Percentiles rank a stretch among this genome's conserved stretches.
Evolutionary conservation across 2,113 vertebrate species (phyloP).

Genomic region (Odobenus rosmarus): DNA sequence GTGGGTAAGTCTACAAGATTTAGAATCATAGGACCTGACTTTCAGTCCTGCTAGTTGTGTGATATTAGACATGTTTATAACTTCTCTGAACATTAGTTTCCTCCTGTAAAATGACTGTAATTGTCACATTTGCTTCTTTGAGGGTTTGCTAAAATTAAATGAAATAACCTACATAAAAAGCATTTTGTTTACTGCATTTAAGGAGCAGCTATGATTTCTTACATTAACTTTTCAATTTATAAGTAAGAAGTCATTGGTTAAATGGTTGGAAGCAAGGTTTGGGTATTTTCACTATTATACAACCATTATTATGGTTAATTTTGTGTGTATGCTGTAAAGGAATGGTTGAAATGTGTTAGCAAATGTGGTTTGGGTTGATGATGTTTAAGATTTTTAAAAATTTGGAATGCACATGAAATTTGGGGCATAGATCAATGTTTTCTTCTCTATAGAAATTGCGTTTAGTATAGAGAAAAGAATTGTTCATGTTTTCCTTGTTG

Average conservation of each 20-base stretch:
- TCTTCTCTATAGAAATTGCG: constrained; percentile 17
- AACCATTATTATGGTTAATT: background rate
- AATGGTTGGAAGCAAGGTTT: background rate
- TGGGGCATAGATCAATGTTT: constrained; percentile 44
- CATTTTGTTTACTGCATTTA: background rate
- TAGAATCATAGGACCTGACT: background rate
- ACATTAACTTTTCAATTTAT: background rate
- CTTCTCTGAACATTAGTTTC: background rate
- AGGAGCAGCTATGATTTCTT: background rate
- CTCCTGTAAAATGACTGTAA: background rate
- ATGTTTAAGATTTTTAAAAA: background rate
- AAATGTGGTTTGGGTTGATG: background rate
- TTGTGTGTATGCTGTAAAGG: background rate
- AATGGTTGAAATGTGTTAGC: background rate
- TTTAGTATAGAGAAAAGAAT: constrained; percentile 16
- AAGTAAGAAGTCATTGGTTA: background rate
- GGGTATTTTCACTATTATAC: background rate
- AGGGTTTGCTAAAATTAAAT: background rate
- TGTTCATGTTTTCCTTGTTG: background rate
- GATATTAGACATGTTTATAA: background rate
- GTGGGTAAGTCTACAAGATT: background rate
- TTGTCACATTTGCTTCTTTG: background rate
- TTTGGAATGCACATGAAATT: background rate
- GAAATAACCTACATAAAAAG: background rate
- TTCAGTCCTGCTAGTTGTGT: background rate